Conservation (phyloP, 2,797 vertebrate genomes). For the Sebastes miniatus region DNA sequence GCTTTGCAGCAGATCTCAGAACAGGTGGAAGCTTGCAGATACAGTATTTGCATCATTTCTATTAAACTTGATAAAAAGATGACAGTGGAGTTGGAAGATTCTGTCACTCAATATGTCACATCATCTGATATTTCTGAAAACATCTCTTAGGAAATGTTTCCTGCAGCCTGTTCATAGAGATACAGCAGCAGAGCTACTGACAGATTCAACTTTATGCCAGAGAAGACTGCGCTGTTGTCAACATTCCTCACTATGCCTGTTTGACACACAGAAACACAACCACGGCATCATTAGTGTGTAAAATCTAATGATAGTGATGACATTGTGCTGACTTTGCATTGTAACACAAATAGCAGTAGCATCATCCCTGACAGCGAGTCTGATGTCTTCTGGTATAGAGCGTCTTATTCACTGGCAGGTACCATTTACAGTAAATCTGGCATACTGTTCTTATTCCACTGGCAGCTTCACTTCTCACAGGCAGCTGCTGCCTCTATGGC, state of each 20-base stretch:
- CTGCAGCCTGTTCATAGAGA: constrained; percentile 1
- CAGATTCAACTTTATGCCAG: constrained; percentile 7
- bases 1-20: constrained; percentile 8
- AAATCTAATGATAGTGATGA: neutral
- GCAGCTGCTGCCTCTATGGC: constrained; percentile 11
- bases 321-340: neutral
- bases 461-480: constrained; percentile 30
- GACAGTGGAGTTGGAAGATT: neutral
- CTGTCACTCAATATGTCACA: constrained; percentile 18
- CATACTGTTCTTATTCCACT: constrained; percentile 25
- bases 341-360: neutral
- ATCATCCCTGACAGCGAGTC: constrained; percentile 8
- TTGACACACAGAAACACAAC: neutral
- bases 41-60: neutral
- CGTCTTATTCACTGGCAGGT: constrained; percentile 24
- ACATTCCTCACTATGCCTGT: neutral
- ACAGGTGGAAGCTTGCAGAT: neutral
- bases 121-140: constrained; percentile 21
- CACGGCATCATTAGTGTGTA: neutral
- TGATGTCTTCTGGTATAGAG: constrained; percentile 19
- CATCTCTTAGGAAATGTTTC: neutral
- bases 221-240: neutral
- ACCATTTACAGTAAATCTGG: constrained; percentile 5
- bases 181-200: constrained; percentile 1
- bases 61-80: neutral